These are phyloP conservation scores for Digitonthophagus gazella DNA, from an alignment of 2,888 invertebrate species.

Conservation along the genomic window DNA sequence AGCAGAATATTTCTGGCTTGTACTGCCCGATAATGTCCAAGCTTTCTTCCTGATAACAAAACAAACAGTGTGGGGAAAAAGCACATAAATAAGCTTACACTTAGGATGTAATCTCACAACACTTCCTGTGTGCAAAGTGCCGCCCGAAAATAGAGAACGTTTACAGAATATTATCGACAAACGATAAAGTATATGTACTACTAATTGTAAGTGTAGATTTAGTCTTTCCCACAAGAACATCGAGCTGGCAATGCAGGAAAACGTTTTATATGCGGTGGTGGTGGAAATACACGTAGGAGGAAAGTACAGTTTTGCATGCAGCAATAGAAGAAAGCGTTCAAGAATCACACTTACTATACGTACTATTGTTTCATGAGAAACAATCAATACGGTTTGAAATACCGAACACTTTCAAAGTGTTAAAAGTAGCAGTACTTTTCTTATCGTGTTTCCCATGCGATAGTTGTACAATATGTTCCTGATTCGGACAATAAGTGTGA, in stretches of 20 bases:
- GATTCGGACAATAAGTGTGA: no score
- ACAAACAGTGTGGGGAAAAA: constrained; percentile 58
- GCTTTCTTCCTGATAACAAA: constrained; percentile 65
- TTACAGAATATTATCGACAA: neutral
- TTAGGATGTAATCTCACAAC: no score
- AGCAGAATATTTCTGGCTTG: constrained; percentile 79
- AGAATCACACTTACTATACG: neutral
- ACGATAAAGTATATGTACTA: neutral
- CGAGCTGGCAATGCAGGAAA: neutral
- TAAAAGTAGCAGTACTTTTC: no score
- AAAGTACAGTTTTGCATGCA: constrained; percentile 7
- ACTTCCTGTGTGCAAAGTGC: constrained; percentile 27
- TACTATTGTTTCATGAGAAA: no score
- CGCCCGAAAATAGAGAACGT: constrained; percentile 7
- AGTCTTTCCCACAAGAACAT: neutral
- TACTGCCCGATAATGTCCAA: constrained; percentile 77
- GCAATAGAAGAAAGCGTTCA: neutral
- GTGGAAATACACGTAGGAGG: constrained; percentile 9
- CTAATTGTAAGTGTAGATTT: neutral
- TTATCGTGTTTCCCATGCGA: no score
- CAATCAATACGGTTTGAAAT: no score
- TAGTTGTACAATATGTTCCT: no score
- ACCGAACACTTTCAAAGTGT: no score
- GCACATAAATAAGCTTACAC: constrained; percentile 35
- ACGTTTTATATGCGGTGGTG: constrained; percentile 4